These are phyloP conservation scores for Alethe diademata DNA, from an alignment of 2,113 vertebrate species.

Conservation along the genomic window DNA sequence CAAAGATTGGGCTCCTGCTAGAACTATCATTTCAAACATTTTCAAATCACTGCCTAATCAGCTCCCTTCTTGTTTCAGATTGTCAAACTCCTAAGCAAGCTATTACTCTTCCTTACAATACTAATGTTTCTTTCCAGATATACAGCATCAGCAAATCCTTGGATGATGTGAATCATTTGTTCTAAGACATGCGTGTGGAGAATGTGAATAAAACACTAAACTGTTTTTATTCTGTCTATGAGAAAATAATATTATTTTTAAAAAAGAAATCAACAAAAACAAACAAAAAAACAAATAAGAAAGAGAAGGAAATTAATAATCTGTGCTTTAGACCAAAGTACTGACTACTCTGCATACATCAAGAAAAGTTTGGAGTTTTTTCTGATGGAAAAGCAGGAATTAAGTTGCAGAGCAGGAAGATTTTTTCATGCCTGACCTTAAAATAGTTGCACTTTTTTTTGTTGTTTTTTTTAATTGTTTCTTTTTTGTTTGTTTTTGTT, in stretches of 20 bases:
- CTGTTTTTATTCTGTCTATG: not conserved
- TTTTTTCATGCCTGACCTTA: not conserved
- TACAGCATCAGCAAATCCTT: constrained; percentile 23
- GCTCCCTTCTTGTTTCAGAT: not conserved
- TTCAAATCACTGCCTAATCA: constrained; percentile 29
- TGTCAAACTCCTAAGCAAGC: constrained; percentile 33
- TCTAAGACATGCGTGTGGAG: not conserved
- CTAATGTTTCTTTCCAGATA: constrained; percentile 27
- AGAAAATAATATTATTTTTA: not conserved
- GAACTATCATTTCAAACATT: not conserved
- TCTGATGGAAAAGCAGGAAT: not conserved
- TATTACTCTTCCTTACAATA: constrained; percentile 39
- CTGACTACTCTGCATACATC: not conserved
- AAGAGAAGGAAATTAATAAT: not conserved
- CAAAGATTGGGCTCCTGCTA: not conserved
- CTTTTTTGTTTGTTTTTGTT: too few relatives aligned
- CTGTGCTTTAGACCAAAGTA: not conserved
- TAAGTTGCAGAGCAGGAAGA: not conserved
- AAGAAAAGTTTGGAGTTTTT: not conserved
- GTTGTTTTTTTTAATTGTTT: too few relatives aligned
- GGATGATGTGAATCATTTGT: constrained; percentile 24
- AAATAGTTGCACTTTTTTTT: not conserved
- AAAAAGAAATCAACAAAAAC: not conserved
- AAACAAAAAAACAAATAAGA: not conserved
- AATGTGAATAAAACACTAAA: not conserved